A percentile compares a stretch with the other conserved stretches of the same genome.
These are phyloP conservation scores for Gambusia holbrooki DNA, from an alignment of 2,113 vertebrate genomes.

Conservation along the genomic window DNA sequence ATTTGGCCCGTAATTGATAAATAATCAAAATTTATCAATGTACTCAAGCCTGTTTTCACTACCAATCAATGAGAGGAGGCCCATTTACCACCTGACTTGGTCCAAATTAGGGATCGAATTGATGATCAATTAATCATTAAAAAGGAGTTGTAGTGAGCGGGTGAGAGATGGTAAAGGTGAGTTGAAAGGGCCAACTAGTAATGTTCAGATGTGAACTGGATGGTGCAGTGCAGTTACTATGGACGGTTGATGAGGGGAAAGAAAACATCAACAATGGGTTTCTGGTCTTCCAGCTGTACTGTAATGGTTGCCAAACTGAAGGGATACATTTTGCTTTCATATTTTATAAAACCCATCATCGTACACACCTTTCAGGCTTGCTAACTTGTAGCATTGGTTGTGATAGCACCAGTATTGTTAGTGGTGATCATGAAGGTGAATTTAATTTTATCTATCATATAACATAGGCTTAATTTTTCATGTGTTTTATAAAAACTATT, in stretches of 20 bases:
- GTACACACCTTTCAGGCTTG: no score
- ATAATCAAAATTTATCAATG: slow-evolving; percentile 99
- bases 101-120: slow-evolving; percentile 99
- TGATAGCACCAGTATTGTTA: no score
- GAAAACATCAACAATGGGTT: no score
- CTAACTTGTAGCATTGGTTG: no score
- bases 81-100: slow-evolving; percentile 99
- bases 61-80: slow-evolving; percentile 99
- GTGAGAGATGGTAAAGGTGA: slow-evolving; percentile 79
- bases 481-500: no score
- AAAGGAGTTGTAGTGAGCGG: slow-evolving; percentile 85
- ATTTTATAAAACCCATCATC: no score
- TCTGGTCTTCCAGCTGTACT: no score
- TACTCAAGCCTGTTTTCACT: slow-evolving; percentile 98
- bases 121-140: slow-evolving; percentile 99
- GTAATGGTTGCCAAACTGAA: no score
- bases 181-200: slow-evolving; percentile 91
- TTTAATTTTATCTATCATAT: no score
- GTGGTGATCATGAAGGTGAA: no score
- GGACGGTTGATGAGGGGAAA: not conserved
- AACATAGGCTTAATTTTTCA: no score
- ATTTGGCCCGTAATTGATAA: slow-evolving; percentile 99
- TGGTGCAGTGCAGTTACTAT: not conserved
- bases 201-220: slow-evolving; percentile 35
- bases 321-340: no score